Evolutionary conservation across 2,888 invertebrate species (phyloP).

Genomic region (Agrilus mali): DNA sequence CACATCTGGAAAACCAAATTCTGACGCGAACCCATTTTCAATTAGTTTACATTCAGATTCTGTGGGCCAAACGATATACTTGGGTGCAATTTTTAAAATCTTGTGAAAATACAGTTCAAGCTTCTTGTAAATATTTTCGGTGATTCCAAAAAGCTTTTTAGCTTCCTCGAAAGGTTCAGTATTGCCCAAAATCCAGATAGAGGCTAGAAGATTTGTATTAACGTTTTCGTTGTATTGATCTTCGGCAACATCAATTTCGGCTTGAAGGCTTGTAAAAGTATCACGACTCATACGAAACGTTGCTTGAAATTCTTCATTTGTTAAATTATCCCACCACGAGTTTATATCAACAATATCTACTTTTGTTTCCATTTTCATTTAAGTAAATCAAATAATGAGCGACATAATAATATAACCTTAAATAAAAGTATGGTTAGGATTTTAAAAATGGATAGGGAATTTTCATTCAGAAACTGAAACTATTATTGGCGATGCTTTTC

Average conservation of each 20-base stretch:
- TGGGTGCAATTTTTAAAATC: conserved; percentile 11
- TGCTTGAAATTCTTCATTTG: conserved; percentile 14
- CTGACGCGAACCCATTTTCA: conserved; percentile 10
- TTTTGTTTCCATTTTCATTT: too few relatives aligned
- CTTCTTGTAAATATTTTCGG: conserved; percentile 9
- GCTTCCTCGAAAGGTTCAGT: conserved; percentile 13
- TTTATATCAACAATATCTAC: neutral
- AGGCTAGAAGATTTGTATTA: conserved; percentile 11
- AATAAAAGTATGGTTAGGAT: neutral
- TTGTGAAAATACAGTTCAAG: conserved; percentile 12
- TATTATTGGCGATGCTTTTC: too few relatives aligned
- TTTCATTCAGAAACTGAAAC: too few relatives aligned
- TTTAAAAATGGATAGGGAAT: neutral
- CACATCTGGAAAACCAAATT: conserved; percentile 15
- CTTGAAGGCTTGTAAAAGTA: conserved; percentile 13
- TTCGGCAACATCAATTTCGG: conserved; percentile 14
- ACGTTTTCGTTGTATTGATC: conserved; percentile 10
- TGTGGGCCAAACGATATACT: conserved; percentile 15
- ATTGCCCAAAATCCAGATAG: conserved; percentile 17
- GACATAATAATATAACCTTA: too few relatives aligned
- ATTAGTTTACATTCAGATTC: conserved; percentile 11
- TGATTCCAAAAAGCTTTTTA: conserved; percentile 9
- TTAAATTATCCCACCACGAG: conserved; percentile 11
- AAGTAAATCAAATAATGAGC: neutral
- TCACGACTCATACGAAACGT: conserved; percentile 15